These are phyloP conservation scores for Cardinalis cardinalis DNA, from an alignment of 2,113 vertebrate genomes.

Conservation along the genomic window DNA sequence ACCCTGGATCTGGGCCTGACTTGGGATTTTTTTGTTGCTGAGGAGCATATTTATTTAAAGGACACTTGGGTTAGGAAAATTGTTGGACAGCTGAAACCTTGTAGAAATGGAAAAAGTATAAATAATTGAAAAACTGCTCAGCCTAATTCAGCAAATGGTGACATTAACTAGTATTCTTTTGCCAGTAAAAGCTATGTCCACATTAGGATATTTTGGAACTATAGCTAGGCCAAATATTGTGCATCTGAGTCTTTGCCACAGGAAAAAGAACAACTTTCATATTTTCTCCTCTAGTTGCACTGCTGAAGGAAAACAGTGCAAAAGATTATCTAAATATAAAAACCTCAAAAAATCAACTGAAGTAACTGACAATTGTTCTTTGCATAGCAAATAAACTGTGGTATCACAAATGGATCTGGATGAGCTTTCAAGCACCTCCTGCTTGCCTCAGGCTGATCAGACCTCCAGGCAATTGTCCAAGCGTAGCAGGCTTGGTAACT, in stretches of 20 bases:
- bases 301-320: background rate
- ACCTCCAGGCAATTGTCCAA: slow-evolving; percentile 38
- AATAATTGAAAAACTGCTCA: slow-evolving; percentile 27
- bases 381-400: slow-evolving; percentile 19
- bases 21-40: background rate
- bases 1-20: background rate
- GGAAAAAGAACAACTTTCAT: background rate
- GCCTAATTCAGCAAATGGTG: slow-evolving; percentile 25
- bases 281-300: background rate
- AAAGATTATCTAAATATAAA: background rate
- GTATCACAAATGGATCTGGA: slow-evolving; percentile 11
- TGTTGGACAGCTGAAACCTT: slow-evolving; percentile 2
- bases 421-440: slow-evolving; percentile 18
- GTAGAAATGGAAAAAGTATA: slow-evolving; percentile 43
- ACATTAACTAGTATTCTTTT: slow-evolving; percentile 10
- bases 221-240: background rate
- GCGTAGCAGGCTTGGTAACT: slow-evolving; percentile 23
- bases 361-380: background rate
- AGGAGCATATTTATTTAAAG: slow-evolving; percentile 12
- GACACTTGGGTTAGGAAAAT: background rate
- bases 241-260: background rate
- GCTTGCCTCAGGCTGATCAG: slow-evolving; percentile 34
- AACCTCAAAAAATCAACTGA: background rate
- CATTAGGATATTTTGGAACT: background rate
- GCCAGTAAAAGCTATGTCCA: slow-evolving; percentile 17